These are phyloP conservation scores for Rhyzopertha dominica DNA, from an alignment of 1,140 invertebrate genomes.

Conservation along the genomic window DNA sequence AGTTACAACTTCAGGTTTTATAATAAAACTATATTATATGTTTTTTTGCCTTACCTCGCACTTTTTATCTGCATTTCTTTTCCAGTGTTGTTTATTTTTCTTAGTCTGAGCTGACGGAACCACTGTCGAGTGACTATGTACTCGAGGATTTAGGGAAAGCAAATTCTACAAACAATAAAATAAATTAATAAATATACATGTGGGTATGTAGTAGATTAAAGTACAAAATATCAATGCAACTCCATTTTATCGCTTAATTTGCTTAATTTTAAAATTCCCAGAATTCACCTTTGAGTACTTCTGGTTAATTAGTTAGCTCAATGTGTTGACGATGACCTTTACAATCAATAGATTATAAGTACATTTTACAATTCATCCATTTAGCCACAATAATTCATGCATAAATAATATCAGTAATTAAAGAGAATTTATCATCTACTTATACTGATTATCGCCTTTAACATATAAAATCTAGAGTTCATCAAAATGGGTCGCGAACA, in stretches of 20 bases:
- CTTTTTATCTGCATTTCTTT: slow-evolving; percentile 81
- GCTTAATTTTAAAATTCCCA: slow-evolving; percentile 2
- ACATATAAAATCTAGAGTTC: no score
- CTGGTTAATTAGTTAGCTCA: slow-evolving; percentile 8
- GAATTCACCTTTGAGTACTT: slow-evolving; percentile 1
- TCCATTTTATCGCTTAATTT: slow-evolving; percentile 6
- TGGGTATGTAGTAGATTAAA: neutral
- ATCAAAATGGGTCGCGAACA: no score
- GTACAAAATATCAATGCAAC: slow-evolving; percentile 1
- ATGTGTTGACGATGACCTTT: slow-evolving; percentile 4
- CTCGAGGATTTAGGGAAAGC: slow-evolving; percentile 77
- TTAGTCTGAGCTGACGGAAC: slow-evolving; percentile 81
- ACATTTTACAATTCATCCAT: no score
- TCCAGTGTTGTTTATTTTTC: slow-evolving; percentile 88
- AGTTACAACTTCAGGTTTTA: no score
- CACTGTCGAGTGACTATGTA: slow-evolving; percentile 66
- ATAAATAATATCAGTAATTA: no score
- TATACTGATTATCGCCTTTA: no score
- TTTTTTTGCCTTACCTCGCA: slow-evolving; percentile 83
- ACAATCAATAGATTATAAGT: no score
- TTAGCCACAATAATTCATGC: no score
- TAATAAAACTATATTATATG: no score
- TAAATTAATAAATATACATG: slow-evolving; percentile 11
- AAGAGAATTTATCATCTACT: no score
- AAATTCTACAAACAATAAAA: slow-evolving; percentile 64